phyloP scores from a whole-genome alignment of 2,888 invertebrate species.

The Aphodius sticticus region DNA sequence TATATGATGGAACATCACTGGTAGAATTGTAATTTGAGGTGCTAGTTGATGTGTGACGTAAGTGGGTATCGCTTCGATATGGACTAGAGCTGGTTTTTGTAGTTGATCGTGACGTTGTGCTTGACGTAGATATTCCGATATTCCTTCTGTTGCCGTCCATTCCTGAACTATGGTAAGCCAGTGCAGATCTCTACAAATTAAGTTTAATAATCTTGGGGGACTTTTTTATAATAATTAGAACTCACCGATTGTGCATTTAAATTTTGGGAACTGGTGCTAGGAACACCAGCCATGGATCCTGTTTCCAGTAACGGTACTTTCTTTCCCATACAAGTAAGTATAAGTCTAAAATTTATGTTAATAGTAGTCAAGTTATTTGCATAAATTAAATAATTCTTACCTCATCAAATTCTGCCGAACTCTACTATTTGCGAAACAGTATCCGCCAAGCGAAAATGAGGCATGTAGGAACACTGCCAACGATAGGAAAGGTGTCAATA shows the following conservation, averaged over 20 bases:
- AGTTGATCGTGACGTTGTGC: constrained; percentile 92
- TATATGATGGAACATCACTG: constrained; percentile 78
- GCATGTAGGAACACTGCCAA: constrained; percentile 81
- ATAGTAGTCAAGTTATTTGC: constrained; percentile 36
- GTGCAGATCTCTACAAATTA: constrained; percentile 72
- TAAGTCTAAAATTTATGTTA: constrained; percentile 62
- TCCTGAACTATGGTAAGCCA: constrained; percentile 79
- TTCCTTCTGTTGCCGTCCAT: constrained; percentile 73
- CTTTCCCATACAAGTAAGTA: constrained; percentile 80
- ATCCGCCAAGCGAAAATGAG: constrained; percentile 83
- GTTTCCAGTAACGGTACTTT: constrained; percentile 83
- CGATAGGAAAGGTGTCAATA: constrained; percentile 80
- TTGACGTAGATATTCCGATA: constrained; percentile 93
- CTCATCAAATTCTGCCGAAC: constrained; percentile 78
- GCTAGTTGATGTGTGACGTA: constrained; percentile 84
- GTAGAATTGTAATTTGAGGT: constrained; percentile 88
- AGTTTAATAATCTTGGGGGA: neutral
- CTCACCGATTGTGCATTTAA: constrained; percentile 70
- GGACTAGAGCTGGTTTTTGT: constrained; percentile 95
- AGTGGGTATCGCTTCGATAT: constrained; percentile 85
- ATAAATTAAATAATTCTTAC: constrained; percentile 50
- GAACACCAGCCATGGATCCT: constrained; percentile 68
- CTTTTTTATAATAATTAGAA: constrained; percentile 28
- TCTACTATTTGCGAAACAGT: constrained; percentile 86
- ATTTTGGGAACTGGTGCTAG: constrained; percentile 80